Evolutionary conservation across 2,797 vertebrate genomes (phyloP).

Genomic region (Zalophus californianus): DNA sequence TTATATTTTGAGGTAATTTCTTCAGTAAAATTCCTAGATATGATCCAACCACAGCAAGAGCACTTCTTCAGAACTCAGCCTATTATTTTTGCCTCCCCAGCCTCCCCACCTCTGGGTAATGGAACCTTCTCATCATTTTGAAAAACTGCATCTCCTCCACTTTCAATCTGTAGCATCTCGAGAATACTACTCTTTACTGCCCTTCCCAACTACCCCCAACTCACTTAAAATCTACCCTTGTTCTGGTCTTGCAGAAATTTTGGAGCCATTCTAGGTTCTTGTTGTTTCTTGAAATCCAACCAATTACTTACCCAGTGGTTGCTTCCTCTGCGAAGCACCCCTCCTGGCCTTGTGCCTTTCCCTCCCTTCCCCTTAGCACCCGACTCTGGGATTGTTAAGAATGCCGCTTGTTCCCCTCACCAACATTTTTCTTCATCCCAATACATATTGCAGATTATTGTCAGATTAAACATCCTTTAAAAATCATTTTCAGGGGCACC

Average conservation of each 20-base stretch:
- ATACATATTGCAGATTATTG: not conserved
- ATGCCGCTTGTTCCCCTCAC: not conserved
- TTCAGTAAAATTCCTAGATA: not conserved
- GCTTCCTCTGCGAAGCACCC: not conserved
- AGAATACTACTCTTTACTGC: not conserved
- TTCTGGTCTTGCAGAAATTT: not conserved
- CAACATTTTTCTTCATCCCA: not conserved
- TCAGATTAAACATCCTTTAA: not conserved
- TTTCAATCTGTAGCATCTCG: not conserved
- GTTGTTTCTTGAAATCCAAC: not conserved
- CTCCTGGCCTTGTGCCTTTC: not conserved
- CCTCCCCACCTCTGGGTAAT: not conserved
- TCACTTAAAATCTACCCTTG: not conserved
- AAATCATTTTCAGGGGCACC: too few relatives aligned
- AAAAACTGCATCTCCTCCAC: not conserved
- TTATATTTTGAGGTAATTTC: not conserved
- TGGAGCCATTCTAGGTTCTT: not conserved
- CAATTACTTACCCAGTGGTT: not conserved
- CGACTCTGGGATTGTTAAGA: not conserved
- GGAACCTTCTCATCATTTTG: not conserved
- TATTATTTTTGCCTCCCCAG: not conserved
- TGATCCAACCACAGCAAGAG: not conserved
- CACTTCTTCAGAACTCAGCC: not conserved
- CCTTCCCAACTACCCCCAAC: not conserved
- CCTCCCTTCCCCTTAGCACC: not conserved